phyloP scores from a whole-genome alignment of 2,113 vertebrate species.

The Chaenogobius annularis region DNA sequence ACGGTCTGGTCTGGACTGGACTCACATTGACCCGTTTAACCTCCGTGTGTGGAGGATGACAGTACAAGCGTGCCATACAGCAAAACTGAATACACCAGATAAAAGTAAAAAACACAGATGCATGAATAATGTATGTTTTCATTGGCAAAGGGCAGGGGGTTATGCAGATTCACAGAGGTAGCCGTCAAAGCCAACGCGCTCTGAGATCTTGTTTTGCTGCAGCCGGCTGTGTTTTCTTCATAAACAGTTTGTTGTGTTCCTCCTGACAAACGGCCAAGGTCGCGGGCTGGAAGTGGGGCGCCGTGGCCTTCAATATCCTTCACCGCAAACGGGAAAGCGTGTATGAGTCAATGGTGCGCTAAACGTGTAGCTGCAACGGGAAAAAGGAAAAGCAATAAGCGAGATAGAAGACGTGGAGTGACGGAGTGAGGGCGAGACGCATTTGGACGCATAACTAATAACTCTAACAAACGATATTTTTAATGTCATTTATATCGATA shows the following conservation, averaged over 20 bases:
- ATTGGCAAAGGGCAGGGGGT: background rate
- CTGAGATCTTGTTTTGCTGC: constrained; percentile 5
- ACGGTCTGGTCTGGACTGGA: too few species aligned
- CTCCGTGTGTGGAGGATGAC: constrained; percentile 22
- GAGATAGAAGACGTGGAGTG: constrained; percentile 14
- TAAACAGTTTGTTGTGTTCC: constrained; percentile 31
- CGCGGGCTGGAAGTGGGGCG: constrained; percentile 34
- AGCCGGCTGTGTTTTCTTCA: constrained; percentile 14
- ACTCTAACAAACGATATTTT: background rate
- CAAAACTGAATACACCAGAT: constrained; percentile 11
- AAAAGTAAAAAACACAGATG: background rate
- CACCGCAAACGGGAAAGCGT: background rate
- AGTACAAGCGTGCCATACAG: constrained; percentile 2
- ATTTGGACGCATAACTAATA: background rate
- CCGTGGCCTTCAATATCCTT: constrained; percentile 28
- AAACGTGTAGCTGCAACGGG: background rate
- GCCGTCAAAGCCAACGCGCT: constrained; percentile 10
- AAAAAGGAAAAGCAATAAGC: background rate
- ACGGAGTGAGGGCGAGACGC: constrained; percentile 5
- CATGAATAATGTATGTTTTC: constrained; percentile 57
- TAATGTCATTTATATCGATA: too few species aligned
- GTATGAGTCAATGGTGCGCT: constrained; percentile 1
- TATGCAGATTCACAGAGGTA: constrained; percentile 36
- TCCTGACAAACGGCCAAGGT: constrained; percentile 31
- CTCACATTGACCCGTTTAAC: constrained; percentile 29